Base-by-base conservation (phyloP, 2,888 invertebrate genomes). In the Salticus scenicus region DNA sequence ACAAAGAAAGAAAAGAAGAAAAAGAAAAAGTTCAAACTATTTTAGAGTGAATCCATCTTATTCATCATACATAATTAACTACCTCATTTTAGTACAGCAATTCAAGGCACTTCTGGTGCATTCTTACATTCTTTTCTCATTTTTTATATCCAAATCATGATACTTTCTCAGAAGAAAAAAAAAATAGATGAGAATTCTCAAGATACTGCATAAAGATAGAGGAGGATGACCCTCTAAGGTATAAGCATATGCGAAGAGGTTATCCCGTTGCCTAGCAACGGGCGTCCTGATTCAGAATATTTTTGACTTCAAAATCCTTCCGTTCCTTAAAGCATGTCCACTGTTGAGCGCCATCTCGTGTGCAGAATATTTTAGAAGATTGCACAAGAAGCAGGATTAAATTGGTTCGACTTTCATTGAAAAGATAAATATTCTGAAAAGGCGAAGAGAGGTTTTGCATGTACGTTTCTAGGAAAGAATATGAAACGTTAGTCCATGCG, bases 241-340 rank as follows among this genome's bases (percentile, higher is more conserved):
- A 70, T 75, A 80, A 81, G 69, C 70, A 63, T 75, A 75, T 70
- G 70, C 74, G 69, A 70, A 81, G 57, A 81, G 81, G 63, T 81
- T 74, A 75, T 81, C 37, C 70, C 41, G 81, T 81, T 75, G 81
- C 81, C 30, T 64, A 64, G 81, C 81, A 75, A 81, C 81, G 42
- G 27, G 31, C 63, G 70, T 57, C 69, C 70, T 14, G 41, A 27
- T 81, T 81, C 75, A 27, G 66, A 72, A 72, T 72, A 67, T 80
- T 72, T 80, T 80, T 80, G 70, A 81, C 74, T 81, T 81, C 64
- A 30, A 41, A 75, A 57, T 57, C 57, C 31, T 41, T 31, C 70
- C n/a, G 37, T 42, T 81, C 42, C 64, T 63, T 42, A 17, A 70
- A 42, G 42, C 17, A 42, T 28, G 17, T 41, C 70, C 69, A 75